phyloP scores from a whole-genome alignment of 2,888 invertebrate species.

The Chymomyza procnemis region DNA sequence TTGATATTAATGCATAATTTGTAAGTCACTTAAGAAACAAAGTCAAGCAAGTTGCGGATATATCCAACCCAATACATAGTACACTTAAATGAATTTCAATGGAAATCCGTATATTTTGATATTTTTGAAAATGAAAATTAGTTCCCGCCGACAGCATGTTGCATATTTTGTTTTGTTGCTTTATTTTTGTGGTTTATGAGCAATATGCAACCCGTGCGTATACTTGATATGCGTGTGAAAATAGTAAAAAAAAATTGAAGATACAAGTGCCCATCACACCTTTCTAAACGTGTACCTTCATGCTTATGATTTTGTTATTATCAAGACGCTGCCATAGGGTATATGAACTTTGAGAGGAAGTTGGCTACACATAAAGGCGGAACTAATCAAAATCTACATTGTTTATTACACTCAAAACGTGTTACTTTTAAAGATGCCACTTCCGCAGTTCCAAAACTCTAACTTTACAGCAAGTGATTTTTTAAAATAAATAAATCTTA shows the following conservation, averaged over 20 bases:
- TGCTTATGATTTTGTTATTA: constrained; percentile 48
- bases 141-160: constrained; percentile 5
- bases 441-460: too few relatives aligned
- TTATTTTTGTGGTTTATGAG: background rate
- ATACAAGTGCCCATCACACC: constrained; percentile 32
- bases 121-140: constrained; percentile 44
- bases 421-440: too few relatives aligned
- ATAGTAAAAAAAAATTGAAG: constrained; percentile 6
- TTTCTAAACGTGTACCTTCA: constrained; percentile 52
- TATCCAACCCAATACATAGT: background rate
- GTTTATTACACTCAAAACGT: too few relatives aligned
- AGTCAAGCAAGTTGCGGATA: background rate
- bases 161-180: background rate
- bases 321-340: constrained; percentile 31
- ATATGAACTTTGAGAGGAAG: background rate
- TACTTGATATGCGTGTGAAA: constrained; percentile 42
- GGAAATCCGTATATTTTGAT: constrained; percentile 35
- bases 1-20: background rate
- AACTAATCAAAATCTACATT: too few relatives aligned
- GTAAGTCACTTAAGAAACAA: background rate
- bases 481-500: too few relatives aligned
- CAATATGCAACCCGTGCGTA: constrained; percentile 41
- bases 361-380: background rate
- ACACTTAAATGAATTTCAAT: background rate
- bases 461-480: too few relatives aligned